Evolutionary conservation across 2,113 vertebrate genomes (phyloP).

Genomic region (Megaptera novaeangliae): DNA sequence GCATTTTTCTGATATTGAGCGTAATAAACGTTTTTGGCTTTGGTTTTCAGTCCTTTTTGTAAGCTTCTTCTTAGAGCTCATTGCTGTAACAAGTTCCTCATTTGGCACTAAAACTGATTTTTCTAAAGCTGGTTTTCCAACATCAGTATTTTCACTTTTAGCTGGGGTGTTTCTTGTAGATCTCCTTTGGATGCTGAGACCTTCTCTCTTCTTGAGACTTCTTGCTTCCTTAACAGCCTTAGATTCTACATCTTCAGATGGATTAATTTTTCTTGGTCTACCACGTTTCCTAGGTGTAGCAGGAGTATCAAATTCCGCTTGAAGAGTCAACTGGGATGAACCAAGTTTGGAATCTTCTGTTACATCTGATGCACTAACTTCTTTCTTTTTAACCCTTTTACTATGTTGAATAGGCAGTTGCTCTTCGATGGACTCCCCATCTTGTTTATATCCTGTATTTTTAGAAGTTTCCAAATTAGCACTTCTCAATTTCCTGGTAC

Average conservation of each 20-base stretch:
- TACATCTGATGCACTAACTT: conserved; percentile 39
- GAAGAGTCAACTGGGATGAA: conserved; percentile 26
- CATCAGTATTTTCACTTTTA: background rate
- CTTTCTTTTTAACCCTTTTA: conserved; percentile 80
- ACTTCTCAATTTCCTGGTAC: conserved; percentile 77
- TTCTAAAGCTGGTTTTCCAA: conserved; percentile 18
- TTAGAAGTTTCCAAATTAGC: conserved; percentile 74
- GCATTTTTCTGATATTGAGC: background rate
- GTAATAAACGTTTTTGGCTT: conserved; percentile 57
- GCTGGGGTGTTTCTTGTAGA: conserved; percentile 26
- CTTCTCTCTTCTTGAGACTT: conserved; percentile 18
- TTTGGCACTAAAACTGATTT: conserved; percentile 23
- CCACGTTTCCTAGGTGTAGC: conserved; percentile 75
- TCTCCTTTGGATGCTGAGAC: conserved; percentile 63
- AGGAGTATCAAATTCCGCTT: conserved; percentile 57
- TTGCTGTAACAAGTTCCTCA: background rate
- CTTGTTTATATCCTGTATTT: conserved; percentile 64
- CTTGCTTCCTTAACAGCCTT: conserved; percentile 5
- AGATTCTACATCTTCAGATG: conserved; percentile 7
- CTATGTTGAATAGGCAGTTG: conserved; percentile 42
- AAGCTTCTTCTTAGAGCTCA: conserved; percentile 8
- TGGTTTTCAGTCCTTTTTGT: conserved; percentile 47
- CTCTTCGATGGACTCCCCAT: conserved; percentile 55
- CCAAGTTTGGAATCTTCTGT: conserved; percentile 63
- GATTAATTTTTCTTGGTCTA: conserved; percentile 62